phyloP scores from a whole-genome alignment of 2,888 invertebrate genomes.

The Theristus sp. region DNA sequence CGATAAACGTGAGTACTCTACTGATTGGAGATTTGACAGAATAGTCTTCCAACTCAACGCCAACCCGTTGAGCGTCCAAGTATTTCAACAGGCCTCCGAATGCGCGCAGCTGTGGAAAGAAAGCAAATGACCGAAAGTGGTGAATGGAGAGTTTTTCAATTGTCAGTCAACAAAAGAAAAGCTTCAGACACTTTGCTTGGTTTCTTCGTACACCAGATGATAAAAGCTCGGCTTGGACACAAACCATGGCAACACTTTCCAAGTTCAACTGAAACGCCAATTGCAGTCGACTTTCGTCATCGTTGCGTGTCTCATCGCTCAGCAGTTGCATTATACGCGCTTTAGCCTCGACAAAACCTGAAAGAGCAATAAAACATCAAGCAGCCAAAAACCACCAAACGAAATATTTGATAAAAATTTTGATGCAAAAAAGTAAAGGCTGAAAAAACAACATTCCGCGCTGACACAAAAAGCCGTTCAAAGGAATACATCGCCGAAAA shows the following conservation, averaged over 20 bases:
- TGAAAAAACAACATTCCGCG: too few species aligned
- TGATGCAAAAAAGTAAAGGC: neutral
- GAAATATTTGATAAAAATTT: too few species aligned
- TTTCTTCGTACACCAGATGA: too few species aligned
- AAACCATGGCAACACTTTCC: neutral
- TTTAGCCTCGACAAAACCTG: neutral
- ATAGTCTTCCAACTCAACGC: constrained; percentile 17
- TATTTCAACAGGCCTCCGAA: constrained; percentile 21
- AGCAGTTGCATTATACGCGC: neutral
- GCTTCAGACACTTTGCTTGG: too few species aligned
- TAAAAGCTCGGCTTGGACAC: too few species aligned
- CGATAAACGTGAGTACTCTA: neutral
- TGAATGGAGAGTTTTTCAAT: too few species aligned
- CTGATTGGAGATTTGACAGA: constrained; percentile 13
- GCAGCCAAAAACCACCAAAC: neutral
- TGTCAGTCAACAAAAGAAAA: neutral
- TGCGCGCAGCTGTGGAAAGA: constrained; percentile 13
- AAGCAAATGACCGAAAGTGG: neutral
- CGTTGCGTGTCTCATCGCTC: neutral
- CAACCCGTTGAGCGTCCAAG: constrained; percentile 15
- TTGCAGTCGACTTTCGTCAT: neutral
- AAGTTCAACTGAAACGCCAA: neutral
- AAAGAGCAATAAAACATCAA: neutral
- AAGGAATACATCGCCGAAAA: too few species aligned
- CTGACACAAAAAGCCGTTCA: too few species aligned